Evolutionary conservation across 2,888 invertebrate species (phyloP).

Genomic region (Elmis aenea): DNA sequence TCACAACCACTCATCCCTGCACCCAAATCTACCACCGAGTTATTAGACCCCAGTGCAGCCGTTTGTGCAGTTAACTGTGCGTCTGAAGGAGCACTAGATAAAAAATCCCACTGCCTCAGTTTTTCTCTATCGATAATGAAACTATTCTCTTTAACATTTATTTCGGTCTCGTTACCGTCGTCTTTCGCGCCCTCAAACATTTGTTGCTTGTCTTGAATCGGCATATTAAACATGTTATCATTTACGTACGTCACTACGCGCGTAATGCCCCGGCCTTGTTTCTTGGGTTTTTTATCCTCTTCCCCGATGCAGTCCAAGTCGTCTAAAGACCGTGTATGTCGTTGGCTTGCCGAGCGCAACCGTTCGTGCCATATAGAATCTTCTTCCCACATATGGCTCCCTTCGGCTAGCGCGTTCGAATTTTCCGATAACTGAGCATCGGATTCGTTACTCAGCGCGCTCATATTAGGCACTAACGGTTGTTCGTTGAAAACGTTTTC

Average conservation of each 20-base stretch:
- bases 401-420: constrained; percentile 44
- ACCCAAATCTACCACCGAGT: constrained; percentile 37
- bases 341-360: constrained; percentile 69
- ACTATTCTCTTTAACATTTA: constrained; percentile 36
- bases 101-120: constrained; percentile 81
- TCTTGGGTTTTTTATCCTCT: constrained; percentile 34
- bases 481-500: constrained; percentile 47
- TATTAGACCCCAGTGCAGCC: constrained; percentile 35
- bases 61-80: constrained; percentile 32
- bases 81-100: constrained; percentile 65
- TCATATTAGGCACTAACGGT: constrained; percentile 18
- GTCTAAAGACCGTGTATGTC: constrained; percentile 78
- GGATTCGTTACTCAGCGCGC: constrained; percentile 10
- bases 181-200: constrained; percentile 45
- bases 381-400: constrained; percentile 78
- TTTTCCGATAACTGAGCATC: constrained; percentile 22
- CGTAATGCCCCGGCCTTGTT: constrained; percentile 46
- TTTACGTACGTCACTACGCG: constrained; percentile 78
- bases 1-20: constrained; percentile 23
- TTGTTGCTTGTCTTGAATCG: constrained; percentile 41
- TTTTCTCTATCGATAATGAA: constrained; percentile 73
- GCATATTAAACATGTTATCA: constrained; percentile 57
- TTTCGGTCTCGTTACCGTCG: constrained; percentile 46
- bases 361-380: constrained; percentile 78
- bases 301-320: constrained; percentile 61